phyloP scores from a whole-genome alignment of 2,888 invertebrate genomes.

The Venusia cambrica region DNA sequence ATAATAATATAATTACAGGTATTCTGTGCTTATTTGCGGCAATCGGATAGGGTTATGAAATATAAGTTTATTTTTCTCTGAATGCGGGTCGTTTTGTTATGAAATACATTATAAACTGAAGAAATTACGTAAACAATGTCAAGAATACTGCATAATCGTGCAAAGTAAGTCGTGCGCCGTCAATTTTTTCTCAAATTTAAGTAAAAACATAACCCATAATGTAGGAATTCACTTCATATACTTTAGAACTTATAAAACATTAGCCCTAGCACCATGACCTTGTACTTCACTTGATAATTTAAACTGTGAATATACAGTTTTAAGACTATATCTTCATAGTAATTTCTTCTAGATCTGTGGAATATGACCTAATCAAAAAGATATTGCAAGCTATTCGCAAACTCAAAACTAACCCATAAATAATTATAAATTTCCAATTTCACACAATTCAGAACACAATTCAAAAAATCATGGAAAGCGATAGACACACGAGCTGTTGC shows the following conservation, averaged over 20 bases:
- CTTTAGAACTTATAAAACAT: too few species aligned
- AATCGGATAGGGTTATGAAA: constrained; percentile 72
- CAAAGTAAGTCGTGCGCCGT: constrained; percentile 49
- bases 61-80: constrained; percentile 41
- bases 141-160: constrained; percentile 70
- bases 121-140: constrained; percentile 66
- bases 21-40: constrained; percentile 45
- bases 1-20: constrained; percentile 36
- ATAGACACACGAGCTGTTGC: constrained; percentile 70
- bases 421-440: too few species aligned
- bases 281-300: too few species aligned
- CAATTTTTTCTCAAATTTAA: not conserved
- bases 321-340: not conserved
- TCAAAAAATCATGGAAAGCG: constrained; percentile 54
- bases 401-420: too few species aligned
- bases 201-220: not conserved
- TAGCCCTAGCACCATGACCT: too few species aligned
- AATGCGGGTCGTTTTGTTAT: constrained; percentile 48
- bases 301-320: not conserved
- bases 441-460: constrained; percentile 56
- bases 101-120: constrained; percentile 49
- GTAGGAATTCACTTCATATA: constrained; percentile 1
- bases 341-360: too few species aligned
- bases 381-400: too few species aligned
- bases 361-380: too few species aligned